These are phyloP conservation scores for Petrolisthes manimaculis DNA, from an alignment of 2,888 invertebrate species.

Conservation along the genomic window DNA sequence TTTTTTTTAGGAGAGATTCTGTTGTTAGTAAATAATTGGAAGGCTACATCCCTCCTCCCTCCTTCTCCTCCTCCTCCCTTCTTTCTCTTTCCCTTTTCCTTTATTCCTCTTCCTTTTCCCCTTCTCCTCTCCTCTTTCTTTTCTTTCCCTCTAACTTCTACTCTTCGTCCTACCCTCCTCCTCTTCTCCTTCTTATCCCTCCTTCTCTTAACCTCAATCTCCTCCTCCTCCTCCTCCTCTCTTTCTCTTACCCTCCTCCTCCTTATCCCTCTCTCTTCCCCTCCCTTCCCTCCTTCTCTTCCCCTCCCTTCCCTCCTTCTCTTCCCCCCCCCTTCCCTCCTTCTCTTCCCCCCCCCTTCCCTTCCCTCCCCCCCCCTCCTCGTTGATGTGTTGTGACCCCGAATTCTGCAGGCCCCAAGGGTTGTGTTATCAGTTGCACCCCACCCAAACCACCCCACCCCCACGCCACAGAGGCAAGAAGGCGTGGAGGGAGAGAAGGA, in stretches of 20 bases:
- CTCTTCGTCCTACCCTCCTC: not conserved
- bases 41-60: not conserved
- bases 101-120: not conserved
- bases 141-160: not conserved
- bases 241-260: not conserved
- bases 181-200: not conserved
- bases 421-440: not conserved
- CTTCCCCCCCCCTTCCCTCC: not conserved
- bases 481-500: too few relatives aligned
- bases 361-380: not conserved
- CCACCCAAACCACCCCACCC: too few relatives aligned
- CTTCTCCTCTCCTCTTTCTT: not conserved
- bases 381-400: not conserved
- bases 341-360: not conserved
- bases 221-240: conserved; percentile 18
- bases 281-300: not conserved
- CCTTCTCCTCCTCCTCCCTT: not conserved
- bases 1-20: not conserved
- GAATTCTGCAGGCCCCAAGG: not conserved
- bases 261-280: not conserved
- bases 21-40: not conserved
- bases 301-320: not conserved
- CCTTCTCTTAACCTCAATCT: not conserved
- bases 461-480: too few relatives aligned
- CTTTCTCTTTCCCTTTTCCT: too few relatives aligned